Evolutionary conservation across 2,113 vertebrate genomes (phyloP), one percentile per base, ranked within the genome.

Genomic region (Climacteris rufus): DNA sequence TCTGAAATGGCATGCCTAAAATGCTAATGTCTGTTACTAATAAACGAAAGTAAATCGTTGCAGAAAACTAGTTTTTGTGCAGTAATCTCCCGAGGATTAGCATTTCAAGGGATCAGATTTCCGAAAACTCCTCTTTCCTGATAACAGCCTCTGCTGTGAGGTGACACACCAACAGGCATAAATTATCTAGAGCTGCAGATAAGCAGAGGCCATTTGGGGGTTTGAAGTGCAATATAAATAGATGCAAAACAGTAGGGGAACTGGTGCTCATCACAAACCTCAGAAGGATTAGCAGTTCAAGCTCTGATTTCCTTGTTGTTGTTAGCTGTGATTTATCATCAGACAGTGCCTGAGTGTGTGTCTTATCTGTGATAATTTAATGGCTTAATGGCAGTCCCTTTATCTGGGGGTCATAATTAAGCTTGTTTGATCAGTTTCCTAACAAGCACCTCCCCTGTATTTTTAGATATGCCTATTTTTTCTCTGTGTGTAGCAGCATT

Each of bases 401-500:
- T 98, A 97, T 97, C 97, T 97, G 93, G 86, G 97, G 97, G 98
- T 98, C 97, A 98, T 98, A 97, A 98, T 98, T 98, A 98, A 98
- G 96, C 91, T 97, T 97, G 96, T 98, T 97, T 98, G 97, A 98
- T 98, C 95, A 95, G 90, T 52, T 96, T 96, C 85, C 94, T 98
- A 96, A 97, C 97, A 98, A 98, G 97, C 69, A 96, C 83, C 88
- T 97, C 45, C 39, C 70, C 76, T 97, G 96, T 63, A 69, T 94
- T 95, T 97, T 89, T 79, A 96, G 90, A 79, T 92, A 39, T 90
- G 84, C 69, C 65, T 96, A 54, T 85, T 87, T 90, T 95, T 96
- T 69, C 79, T 68, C 85, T 45, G 64, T 39, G 57, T 87, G 39
- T 66, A 95, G 84, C 42, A 80, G 33, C 70, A 84, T 95, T 95